Evolutionary conservation across 2,888 invertebrate genomes (phyloP).

Genomic region (Cantharis flavilabris): DNA sequence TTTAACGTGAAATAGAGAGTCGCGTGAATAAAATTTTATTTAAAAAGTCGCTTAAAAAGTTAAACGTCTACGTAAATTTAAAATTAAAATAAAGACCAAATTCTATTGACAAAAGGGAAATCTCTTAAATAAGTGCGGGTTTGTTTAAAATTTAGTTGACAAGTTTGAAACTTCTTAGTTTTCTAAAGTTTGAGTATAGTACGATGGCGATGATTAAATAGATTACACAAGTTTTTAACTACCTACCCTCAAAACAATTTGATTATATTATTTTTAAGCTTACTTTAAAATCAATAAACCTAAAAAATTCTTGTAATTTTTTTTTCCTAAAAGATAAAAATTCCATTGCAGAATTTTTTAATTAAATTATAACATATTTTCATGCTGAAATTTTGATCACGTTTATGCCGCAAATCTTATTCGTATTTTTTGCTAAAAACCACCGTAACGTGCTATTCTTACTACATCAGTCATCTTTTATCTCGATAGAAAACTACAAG

Average conservation of each 20-base stretch:
- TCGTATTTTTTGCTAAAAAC: neutral
- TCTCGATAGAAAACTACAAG: slow-evolving; percentile 5
- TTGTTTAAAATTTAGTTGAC: neutral
- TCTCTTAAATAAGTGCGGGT: neutral
- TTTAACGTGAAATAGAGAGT: neutral
- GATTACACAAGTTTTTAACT: neutral
- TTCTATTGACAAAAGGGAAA: neutral
- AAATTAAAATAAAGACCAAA: neutral
- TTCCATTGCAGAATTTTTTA: neutral
- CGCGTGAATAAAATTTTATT: neutral
- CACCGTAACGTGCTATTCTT: neutral
- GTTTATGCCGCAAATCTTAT: neutral
- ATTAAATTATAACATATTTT: neutral
- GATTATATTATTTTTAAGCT: neutral
- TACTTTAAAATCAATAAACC: neutral
- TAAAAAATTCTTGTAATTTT: neutral
- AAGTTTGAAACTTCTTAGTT: neutral
- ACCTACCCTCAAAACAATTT: neutral
- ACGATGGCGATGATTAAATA: neutral
- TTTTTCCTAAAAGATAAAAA: neutral
- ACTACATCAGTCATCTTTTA: slow-evolving; percentile 9
- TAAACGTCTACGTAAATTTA: neutral
- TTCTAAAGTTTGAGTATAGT: neutral
- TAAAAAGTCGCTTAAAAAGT: neutral
- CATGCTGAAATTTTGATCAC: neutral